Conservation (phyloP, 2,113 vertebrate genomes). For the Hystrix cristata region DNA sequence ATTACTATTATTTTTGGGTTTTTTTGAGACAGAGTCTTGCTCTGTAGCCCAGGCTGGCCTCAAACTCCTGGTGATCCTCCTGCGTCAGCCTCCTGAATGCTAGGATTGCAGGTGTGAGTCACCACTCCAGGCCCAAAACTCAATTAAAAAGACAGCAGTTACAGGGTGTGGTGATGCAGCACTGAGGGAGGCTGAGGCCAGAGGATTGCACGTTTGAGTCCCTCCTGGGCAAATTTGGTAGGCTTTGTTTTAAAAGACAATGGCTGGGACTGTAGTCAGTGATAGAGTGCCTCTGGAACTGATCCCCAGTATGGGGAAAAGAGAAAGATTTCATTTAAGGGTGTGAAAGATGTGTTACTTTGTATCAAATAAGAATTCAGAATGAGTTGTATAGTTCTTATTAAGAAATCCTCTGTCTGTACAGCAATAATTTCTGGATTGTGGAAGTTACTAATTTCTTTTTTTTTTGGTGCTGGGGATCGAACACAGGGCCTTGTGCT, state of each 20-base stretch:
- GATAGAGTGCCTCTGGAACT: not conserved
- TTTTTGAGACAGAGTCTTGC: not conserved
- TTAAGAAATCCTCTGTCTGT: not conserved
- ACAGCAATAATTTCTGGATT: not conserved
- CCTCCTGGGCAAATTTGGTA: not conserved
- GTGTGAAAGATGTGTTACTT: not conserved
- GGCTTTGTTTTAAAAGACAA: not conserved
- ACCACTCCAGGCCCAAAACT: not conserved
- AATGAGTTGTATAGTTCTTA: not conserved
- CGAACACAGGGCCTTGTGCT: too few species aligned
- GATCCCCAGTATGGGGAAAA: not conserved
- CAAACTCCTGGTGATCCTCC: not conserved
- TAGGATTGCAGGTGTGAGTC: not conserved
- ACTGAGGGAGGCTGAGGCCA: too few species aligned
- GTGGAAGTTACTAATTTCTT: not conserved
- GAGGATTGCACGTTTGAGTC: too few species aligned
- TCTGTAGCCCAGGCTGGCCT: not conserved
- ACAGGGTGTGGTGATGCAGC: too few species aligned
- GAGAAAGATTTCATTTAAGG: not conserved
- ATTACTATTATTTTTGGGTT: not conserved
- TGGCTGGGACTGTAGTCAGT: not conserved
- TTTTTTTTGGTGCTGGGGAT: too few species aligned
- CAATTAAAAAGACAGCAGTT: too few species aligned
- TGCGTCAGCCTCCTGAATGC: not conserved
- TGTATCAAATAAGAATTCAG: constrained; percentile 41